Evolutionary conservation across 2,888 invertebrate species (phyloP), one percentile per base, ranked within the genome.

Genomic region (Rosalia funebris): DNA sequence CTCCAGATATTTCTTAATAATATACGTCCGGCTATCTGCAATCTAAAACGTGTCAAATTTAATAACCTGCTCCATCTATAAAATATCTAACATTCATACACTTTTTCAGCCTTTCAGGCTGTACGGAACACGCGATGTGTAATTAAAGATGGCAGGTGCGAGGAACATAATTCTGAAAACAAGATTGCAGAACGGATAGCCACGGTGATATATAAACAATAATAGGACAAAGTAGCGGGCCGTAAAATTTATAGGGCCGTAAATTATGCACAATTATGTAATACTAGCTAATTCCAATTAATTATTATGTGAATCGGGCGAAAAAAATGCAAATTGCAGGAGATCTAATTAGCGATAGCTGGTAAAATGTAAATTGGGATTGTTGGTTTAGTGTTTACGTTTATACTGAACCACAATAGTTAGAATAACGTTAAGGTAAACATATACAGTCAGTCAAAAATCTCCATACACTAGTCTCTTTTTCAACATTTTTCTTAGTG

Each of bases 261-360:
- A 66, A 66, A 66, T 66, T 60, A 62, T 34, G 20, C 37, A 52
- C 57, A 65, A 63, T 57, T 65, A 65, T 60, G 57, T 65, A 60
- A 60, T 56, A 52, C 60, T 55, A 45, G 57, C 63, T 63, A 60
- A 63, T 63, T 60, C 60, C 46, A 58, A 60, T 60, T 60, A 60
- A 63, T 63, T 63, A 55, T 50, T 46, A 37, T 34, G 54, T 60
- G 54, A 32, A 63, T 45, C 25, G 4, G 25, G 4, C 17, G 39
- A 59, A 64, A n/a, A 64, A 60, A 58, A 61, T 53, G 52, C 46
- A 58, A 64, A 61, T 64, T 53, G 53, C 58, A 39, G 42, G n/a
- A 55, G 58, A 59, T 61, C 58, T 61, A 64, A 64, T 64, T 61
- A 50, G 53, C 45, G 58, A 59, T 60, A 36, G 15, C 16, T 12